phyloP scores from a whole-genome alignment of 1,140 invertebrate species.

The Nephotettix cincticeps region DNA sequence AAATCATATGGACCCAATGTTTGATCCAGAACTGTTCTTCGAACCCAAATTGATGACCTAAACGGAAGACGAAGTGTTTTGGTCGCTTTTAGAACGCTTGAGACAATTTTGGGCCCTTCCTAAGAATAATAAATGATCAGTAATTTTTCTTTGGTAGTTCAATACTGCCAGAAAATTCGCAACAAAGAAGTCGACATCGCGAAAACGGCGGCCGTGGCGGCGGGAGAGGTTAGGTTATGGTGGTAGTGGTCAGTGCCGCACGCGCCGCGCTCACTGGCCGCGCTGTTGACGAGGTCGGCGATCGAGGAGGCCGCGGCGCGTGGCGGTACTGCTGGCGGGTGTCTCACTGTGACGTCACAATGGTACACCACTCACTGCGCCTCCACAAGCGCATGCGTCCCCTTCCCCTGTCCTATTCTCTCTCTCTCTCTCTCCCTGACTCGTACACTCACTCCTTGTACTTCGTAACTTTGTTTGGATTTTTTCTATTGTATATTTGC shows the following conservation, averaged over 20 bases:
- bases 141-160: too few species aligned
- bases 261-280: slow-evolving; percentile 29
- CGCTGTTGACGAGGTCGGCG: slow-evolving; percentile 35
- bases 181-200: background rate
- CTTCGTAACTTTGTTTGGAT: slow-evolving; percentile 23
- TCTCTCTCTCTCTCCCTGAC: too few species aligned
- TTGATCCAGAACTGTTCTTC: too few species aligned
- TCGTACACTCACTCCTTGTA: background rate
- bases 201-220: background rate
- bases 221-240: slow-evolving; percentile 19
- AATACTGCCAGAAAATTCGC: background rate
- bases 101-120: too few species aligned
- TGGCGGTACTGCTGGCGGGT: slow-evolving; percentile 27
- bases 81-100: too few species aligned
- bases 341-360: slow-evolving; percentile 24
- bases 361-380: background rate
- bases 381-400: slow-evolving; percentile 21
- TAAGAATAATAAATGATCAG: too few species aligned
- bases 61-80: too few species aligned
- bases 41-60: too few species aligned
- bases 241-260: slow-evolving; percentile 4
- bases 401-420: background rate
- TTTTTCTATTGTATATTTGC: slow-evolving; percentile 25
- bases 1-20: too few species aligned
- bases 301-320: slow-evolving; percentile 19